Evolutionary conservation across 2,113 vertebrate genomes (phyloP), one percentile per base, ranked within the genome.

Genomic region (Hystrix cristata): DNA sequence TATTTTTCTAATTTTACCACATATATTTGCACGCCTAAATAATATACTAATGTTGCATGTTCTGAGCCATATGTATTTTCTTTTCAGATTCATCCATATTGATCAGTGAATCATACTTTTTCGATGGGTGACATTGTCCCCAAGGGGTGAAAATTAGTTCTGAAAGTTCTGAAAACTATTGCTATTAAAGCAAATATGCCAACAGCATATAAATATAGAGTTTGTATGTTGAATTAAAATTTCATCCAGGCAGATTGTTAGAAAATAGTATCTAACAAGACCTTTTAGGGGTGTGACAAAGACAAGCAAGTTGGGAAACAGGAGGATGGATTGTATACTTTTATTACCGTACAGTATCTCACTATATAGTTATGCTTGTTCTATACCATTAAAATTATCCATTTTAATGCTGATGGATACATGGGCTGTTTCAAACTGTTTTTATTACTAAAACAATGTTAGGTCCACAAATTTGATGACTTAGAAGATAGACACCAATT

Each of bases 211-310:
- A 88, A 53, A 91, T 81, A 51, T 16, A 60, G 9, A 60, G 9
- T 51, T 76, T 92, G 29, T 64, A 15, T 46, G 38, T 78, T 80
- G 27, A 25, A 34, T 90, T 83, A 95, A 90, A 89, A 27, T 94
- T 87, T 87, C 25, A 83, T 46, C 10, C 51, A 83, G 38, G 27
- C 8, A 43, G 48, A 4, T 16, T 87, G 53, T 59, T 48, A 78
- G 62, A 18, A 48, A 83, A 60, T 90, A 65, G 86, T 8, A 18
- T 34, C 62, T 53, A 34, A 43, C 85, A 71, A 46, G 23, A 51
- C 14, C 43, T 71, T 48, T 43, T 19, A 65, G 9, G 48, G 38
- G n/a, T 27, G 5, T 72, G 15, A 85, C 43, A 81, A 60, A 27
- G 2, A n/a, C 69, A 69, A 43, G 55, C 69, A 79, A 18, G 10